Conservation (phyloP, 1,140 invertebrate species). For the Ganaspis sp. region DNA sequence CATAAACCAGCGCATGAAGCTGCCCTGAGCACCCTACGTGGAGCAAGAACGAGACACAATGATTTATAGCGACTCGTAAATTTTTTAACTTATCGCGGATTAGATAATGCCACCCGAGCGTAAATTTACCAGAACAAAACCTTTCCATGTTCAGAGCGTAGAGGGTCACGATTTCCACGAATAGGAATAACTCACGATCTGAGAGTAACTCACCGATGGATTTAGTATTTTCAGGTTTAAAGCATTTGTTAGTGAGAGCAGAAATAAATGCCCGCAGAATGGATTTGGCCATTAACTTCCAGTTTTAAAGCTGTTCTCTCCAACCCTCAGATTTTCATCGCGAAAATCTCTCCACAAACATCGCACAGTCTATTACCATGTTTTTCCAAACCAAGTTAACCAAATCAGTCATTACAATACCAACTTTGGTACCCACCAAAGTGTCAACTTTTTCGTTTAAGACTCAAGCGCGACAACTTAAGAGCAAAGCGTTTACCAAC, state of each 20-base stretch:
- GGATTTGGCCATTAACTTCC: not conserved
- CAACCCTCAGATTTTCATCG: too few species aligned
- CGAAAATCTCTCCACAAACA: not conserved
- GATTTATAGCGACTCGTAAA: conserved; percentile 71
- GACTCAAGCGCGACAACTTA: not conserved
- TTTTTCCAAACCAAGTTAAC: too few species aligned
- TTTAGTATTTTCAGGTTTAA: conserved; percentile 7
- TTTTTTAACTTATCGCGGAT: conserved; percentile 70
- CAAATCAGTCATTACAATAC: too few species aligned
- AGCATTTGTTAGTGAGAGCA: not conserved
- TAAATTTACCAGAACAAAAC: conserved; percentile 64
- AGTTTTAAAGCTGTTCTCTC: not conserved
- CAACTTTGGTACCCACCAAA: conserved; percentile 1
- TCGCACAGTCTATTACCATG: not conserved
- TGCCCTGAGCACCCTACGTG: conserved; percentile 32
- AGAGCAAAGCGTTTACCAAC: not conserved
- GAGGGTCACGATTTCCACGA: conserved; percentile 10
- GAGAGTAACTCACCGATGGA: not conserved
- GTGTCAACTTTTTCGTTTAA: not conserved
- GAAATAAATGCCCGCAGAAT: not conserved
- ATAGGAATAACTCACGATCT: not conserved
- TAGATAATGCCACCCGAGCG: conserved; percentile 65
- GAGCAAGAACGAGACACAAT: conserved; percentile 45
- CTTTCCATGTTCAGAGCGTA: conserved; percentile 16
- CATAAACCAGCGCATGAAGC: conserved; percentile 58